A percentile compares a stretch with the other conserved stretches of the same genome.
Conservation (phyloP, 1,140 invertebrate species). For the Psix sp. region DNA sequence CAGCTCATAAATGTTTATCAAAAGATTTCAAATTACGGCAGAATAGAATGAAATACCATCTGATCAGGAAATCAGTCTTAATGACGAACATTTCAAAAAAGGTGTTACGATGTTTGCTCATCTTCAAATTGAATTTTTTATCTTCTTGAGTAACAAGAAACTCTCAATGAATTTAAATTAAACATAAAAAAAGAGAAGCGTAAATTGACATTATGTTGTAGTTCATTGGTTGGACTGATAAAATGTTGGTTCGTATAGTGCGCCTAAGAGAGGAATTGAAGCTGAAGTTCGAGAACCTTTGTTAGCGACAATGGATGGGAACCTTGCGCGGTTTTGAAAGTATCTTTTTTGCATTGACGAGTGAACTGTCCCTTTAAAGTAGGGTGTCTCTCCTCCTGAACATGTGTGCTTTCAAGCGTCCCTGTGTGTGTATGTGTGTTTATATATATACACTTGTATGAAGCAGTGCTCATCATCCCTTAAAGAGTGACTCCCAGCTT, state of each 20-base stretch:
- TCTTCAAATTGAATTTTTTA: no score
- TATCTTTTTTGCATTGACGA: constrained; percentile 39
- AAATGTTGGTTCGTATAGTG: constrained; percentile 29
- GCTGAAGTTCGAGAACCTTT: constrained; percentile 44
- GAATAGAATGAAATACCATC: no score
- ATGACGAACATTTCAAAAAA: no score
- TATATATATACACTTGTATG: constrained; percentile 3
- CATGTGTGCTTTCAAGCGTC: constrained; percentile 4
- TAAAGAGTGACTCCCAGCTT: constrained; percentile 50
- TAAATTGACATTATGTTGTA: constrained; percentile 26
- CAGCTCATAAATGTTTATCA: no score
- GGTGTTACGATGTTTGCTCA: no score
- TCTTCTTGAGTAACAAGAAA: no score
- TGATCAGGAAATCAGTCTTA: no score
- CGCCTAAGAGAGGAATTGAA: constrained; percentile 10
- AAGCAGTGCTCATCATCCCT: constrained; percentile 40
- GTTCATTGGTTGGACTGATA: constrained; percentile 38
- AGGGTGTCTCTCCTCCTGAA: constrained; percentile 41
- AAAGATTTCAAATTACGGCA: no score
- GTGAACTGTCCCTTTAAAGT: constrained; percentile 55
- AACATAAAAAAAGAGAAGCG: constrained; percentile 9
- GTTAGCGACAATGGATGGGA: constrained; percentile 36
- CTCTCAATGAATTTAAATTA: no score
- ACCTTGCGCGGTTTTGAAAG: constrained; percentile 24
- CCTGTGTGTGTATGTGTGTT: constrained; percentile 1